phyloP scores from a whole-genome alignment of 2,113 vertebrate genomes.

The Hippocampus barbouri region DNA sequence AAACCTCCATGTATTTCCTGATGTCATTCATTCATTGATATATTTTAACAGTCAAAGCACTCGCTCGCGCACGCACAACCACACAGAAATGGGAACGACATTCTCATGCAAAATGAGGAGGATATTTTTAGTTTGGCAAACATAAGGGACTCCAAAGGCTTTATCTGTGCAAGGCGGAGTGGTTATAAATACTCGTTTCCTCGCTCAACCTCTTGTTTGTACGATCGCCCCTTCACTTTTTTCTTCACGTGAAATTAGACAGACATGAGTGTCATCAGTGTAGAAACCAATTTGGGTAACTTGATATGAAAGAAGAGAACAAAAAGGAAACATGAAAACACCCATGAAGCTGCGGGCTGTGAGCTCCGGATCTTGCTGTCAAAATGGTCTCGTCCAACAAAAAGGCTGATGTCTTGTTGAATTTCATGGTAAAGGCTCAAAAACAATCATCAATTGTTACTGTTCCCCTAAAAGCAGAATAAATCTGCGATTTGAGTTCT shows the following conservation, averaged over 20 bases:
- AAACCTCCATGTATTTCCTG: no score
- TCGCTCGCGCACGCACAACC: background rate
- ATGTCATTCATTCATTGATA: background rate
- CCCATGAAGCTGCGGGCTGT: no score
- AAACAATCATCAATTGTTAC: no score
- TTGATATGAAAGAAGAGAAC: background rate
- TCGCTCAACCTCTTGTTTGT: background rate
- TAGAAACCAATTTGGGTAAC: background rate
- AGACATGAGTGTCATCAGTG: background rate
- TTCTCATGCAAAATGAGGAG: background rate
- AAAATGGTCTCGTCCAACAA: no score
- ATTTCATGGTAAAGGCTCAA: no score
- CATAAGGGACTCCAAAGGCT: conserved; percentile 32
- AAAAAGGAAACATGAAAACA: background rate
- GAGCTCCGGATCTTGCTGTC: no score
- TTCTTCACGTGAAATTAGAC: background rate
- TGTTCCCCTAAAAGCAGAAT: no score
- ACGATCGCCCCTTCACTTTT: background rate
- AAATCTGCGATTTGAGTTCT: no score
- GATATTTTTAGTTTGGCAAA: conserved; percentile 38
- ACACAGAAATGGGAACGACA: background rate
- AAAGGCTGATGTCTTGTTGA: no score
- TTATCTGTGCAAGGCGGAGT: conserved; percentile 32
- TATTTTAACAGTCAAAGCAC: conserved; percentile 1
- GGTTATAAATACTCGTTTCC: conserved; percentile 1